Base-by-base conservation (phyloP, 2,797 vertebrate genomes). In the Hirundo rustica region DNA sequence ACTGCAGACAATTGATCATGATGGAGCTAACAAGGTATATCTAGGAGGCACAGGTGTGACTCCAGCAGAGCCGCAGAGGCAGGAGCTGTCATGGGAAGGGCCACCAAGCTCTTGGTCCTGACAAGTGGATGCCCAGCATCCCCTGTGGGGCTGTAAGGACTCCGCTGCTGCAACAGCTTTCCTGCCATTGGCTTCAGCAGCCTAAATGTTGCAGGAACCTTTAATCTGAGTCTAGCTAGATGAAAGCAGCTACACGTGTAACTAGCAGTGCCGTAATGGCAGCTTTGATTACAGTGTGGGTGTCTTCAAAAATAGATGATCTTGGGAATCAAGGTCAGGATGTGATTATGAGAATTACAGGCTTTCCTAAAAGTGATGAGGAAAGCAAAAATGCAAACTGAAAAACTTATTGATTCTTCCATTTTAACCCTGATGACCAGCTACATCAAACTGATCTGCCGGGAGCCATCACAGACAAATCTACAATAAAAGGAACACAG, bases 201-300 rank as follows among this genome's bases (percentile, higher is more conserved):
- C 58, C 66, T 73, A 44, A 78, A 75, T 54, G 54, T 40, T 72
- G 51, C 85, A 79, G 81, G 54, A 89, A 71, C 81, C 91, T 95
- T 89, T 96, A 79, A 94, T 96, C 53, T 85, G 68, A 45, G 34
- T 9, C 54, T 38, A 65, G 30, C 34, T 71, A 92, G 88, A 95
- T 92, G 93, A 92, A 93, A 94, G 89, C 42, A 2, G 4, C 57
- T 61, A 25, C 78, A 91, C 23, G 27, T 72, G 61, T 75, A 82
- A 75, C 82, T 74, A 88, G 48, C 54, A 40, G 3, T 65, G 74
- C 34, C 0, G 0, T 79, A 86, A 91, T 84, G 83, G 62, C 70
- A 87, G 36, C 64, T 93, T 76, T 92, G 81, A 94, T 93, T 82
- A 88, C 78, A 85, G 68, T 32, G 58, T 36, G 61, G 47, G 44